A percentile compares a stretch with the other conserved stretches of the same genome.
Evolutionary conservation across 2,797 vertebrate species (phyloP).

Genomic region (Valencia hispanica): DNA sequence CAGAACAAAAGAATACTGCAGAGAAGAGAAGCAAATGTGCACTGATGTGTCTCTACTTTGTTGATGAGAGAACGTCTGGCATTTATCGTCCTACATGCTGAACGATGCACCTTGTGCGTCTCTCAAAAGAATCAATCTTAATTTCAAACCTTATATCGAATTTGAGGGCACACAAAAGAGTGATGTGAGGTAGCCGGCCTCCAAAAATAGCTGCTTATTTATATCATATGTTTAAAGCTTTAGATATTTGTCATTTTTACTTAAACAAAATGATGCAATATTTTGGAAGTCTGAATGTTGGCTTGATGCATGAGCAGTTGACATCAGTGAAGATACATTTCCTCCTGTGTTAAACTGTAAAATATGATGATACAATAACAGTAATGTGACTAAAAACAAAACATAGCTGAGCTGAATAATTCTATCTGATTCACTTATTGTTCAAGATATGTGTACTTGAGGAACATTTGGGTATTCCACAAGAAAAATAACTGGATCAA

Average conservation of each 20-base stretch:
- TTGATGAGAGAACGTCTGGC: constrained; percentile 54
- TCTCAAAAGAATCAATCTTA: constrained; percentile 61
- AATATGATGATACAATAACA: constrained; percentile 10
- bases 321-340: constrained; percentile 28
- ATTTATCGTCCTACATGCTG: constrained; percentile 40
- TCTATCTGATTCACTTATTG: constrained; percentile 14
- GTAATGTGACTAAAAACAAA: constrained; percentile 17
- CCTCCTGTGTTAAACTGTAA: constrained; percentile 12
- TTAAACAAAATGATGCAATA: constrained; percentile 49
- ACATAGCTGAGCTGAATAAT: constrained; percentile 18
- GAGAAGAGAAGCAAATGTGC: constrained; percentile 18
- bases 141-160: constrained; percentile 56
- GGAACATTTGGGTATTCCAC: neutral
- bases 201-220: constrained; percentile 72
- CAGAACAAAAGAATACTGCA: constrained; percentile 34
- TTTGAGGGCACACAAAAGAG: constrained; percentile 63
- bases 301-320: constrained; percentile 21
- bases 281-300: constrained; percentile 33
- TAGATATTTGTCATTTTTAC: constrained; percentile 43
- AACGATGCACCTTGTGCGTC: constrained; percentile 59
- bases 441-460: neutral
- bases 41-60: constrained; percentile 39
- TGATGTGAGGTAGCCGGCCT: constrained; percentile 43
- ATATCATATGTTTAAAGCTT: constrained; percentile 58
- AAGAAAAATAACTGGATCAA: neutral